Conservation (phyloP, 2,888 invertebrate genomes). For the Cistogaster globosa region DNA sequence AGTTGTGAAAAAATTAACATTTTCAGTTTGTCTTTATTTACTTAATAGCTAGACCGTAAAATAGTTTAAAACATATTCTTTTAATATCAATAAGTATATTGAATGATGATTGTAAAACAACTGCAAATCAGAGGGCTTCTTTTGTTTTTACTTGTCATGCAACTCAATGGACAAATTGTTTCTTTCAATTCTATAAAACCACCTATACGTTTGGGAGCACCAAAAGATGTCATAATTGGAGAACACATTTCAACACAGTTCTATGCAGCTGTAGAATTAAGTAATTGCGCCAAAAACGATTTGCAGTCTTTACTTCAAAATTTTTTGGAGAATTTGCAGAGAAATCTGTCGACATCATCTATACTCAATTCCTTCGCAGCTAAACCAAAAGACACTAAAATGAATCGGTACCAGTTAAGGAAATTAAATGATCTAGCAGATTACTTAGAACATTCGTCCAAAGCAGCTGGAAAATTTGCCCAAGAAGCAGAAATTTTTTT, state of each 20-base stretch:
- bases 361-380: slow-evolving; percentile 71
- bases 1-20: not conserved
- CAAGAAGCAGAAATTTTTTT: slow-evolving; percentile 74
- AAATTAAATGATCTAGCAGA: slow-evolving; percentile 74
- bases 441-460: slow-evolving; percentile 75
- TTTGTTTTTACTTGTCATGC: not conserved
- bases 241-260: slow-evolving; percentile 77
- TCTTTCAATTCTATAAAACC: slow-evolving; percentile 36
- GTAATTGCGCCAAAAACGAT: slow-evolving; percentile 74
- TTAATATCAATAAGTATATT: not conserved
- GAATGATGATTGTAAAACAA: not conserved
- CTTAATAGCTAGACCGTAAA: slow-evolving; percentile 13
- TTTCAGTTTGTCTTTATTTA: slow-evolving; percentile 40
- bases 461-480: slow-evolving; percentile 74
- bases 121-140: not conserved
- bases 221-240: slow-evolving; percentile 68
- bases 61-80: not conserved
- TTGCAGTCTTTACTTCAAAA: slow-evolving; percentile 76
- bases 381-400: slow-evolving; percentile 44
- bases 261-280: slow-evolving; percentile 73
- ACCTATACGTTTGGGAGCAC: slow-evolving; percentile 53
- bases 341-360: slow-evolving; percentile 76
- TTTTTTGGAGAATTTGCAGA: slow-evolving; percentile 77
- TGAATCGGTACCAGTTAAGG: slow-evolving; percentile 60
- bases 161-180: not conserved